A percentile compares a stretch with the other conserved stretches of the same genome.
Conservation (phyloP, 2,113 vertebrate species). For the Choloepus hoffmanni region DNA sequence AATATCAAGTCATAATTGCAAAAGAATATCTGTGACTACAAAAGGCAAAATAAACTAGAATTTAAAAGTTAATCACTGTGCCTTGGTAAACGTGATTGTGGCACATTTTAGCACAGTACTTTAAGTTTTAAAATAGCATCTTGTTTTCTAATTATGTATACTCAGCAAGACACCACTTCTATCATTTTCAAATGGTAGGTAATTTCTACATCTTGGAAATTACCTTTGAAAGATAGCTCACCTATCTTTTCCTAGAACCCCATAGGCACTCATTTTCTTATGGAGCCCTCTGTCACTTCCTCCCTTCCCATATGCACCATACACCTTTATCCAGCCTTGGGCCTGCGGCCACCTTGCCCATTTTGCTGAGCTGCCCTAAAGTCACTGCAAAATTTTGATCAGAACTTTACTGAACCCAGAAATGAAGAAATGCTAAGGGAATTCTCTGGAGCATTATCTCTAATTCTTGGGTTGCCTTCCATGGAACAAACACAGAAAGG, state of each 20-base stretch:
- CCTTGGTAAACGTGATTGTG: not conserved
- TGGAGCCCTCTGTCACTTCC: not conserved
- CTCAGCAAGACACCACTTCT: constrained; percentile 31
- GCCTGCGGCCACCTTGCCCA: not conserved
- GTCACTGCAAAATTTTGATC: constrained; percentile 15
- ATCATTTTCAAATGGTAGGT: constrained; percentile 35
- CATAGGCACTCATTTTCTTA: not conserved
- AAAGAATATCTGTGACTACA: constrained; percentile 35
- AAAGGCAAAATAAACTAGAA: constrained; percentile 58
- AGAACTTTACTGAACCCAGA: constrained; percentile 2
- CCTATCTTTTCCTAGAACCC: not conserved
- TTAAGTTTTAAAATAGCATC: constrained; percentile 20
- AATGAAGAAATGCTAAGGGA: constrained; percentile 40
- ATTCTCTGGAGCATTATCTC: not conserved
- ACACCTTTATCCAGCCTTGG: not conserved
- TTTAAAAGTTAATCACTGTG: constrained; percentile 21
- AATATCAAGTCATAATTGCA: constrained; percentile 59
- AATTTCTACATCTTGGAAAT: not conserved
- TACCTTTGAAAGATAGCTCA: not conserved
- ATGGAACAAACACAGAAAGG: constrained; percentile 44
- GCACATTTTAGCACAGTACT: constrained; percentile 9
- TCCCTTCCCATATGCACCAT: no score
- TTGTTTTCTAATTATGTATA: constrained; percentile 46
- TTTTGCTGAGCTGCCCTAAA: not conserved
- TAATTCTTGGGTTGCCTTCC: no score